These are phyloP conservation scores for Crossaster papposus DNA, from an alignment of 53 echinoderm and acorn worm species.

Conservation along the genomic window DNA sequence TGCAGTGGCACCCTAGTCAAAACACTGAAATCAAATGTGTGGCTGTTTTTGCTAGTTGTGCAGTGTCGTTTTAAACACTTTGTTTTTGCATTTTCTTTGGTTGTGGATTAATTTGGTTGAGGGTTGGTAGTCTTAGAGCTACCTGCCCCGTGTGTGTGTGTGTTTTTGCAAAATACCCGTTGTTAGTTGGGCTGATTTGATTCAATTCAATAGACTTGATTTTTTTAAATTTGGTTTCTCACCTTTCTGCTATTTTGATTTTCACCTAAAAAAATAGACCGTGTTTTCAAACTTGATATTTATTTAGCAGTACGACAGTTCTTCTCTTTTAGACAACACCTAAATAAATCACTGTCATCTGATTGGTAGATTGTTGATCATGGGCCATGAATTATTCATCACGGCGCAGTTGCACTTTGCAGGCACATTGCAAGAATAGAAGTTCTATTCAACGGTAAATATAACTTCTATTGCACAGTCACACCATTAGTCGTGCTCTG, in stretches of 20 bases:
- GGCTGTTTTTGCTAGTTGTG: background rate
- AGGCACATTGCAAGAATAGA: too few relatives aligned
- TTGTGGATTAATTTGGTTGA: background rate
- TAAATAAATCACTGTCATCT: too few relatives aligned
- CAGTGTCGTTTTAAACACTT: background rate
- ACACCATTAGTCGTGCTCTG: too few relatives aligned
- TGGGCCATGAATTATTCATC: too few relatives aligned
- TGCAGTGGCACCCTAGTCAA: background rate
- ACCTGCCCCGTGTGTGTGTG: background rate
- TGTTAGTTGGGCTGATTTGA: background rate
- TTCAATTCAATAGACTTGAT: background rate
- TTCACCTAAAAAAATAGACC: too few relatives aligned
- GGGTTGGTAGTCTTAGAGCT: background rate
- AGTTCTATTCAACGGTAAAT: too few relatives aligned
- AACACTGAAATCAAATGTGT: background rate
- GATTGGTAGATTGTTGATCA: too few relatives aligned
- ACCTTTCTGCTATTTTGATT: background rate
- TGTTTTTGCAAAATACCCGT: background rate
- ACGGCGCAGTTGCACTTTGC: too few relatives aligned
- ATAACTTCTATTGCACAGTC: too few relatives aligned
- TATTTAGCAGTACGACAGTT: too few relatives aligned
- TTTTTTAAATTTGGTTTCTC: background rate
- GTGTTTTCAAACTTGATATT: too few relatives aligned
- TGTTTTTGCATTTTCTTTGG: background rate
- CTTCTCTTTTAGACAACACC: too few relatives aligned